phyloP scores from a whole-genome alignment of 2,888 invertebrate species.

The Tortrix viridana region DNA sequence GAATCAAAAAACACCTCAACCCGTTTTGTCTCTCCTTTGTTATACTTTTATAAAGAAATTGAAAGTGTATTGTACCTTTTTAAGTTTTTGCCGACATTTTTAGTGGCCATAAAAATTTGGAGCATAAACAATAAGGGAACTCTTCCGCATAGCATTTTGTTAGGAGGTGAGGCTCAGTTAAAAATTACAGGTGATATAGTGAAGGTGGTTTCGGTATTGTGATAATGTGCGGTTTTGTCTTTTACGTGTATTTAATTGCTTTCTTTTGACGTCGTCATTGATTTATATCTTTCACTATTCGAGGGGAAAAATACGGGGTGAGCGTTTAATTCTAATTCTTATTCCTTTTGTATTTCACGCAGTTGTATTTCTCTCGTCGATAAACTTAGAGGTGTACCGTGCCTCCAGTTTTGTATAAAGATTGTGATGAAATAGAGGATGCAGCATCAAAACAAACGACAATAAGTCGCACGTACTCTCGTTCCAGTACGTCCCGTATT shows the following conservation, averaged over 20 bases:
- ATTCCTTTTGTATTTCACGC: slow-evolving; percentile 42
- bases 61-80: slow-evolving; percentile 78
- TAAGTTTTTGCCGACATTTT: slow-evolving; percentile 68
- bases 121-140: slow-evolving; percentile 77
- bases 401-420: slow-evolving; percentile 23
- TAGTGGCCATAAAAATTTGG: slow-evolving; percentile 76
- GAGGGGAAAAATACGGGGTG: slow-evolving; percentile 58
- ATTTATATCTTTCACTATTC: slow-evolving; percentile 68
- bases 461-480: slow-evolving; percentile 65
- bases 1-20: slow-evolving; percentile 79
- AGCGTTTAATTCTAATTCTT: slow-evolving; percentile 50
- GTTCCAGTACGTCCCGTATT: slow-evolving; percentile 60
- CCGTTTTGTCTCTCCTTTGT: slow-evolving; percentile 58
- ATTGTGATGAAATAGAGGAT: slow-evolving; percentile 35
- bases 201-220: slow-evolving; percentile 74
- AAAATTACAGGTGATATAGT: slow-evolving; percentile 80
- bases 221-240: slow-evolving; percentile 75
- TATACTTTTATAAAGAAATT: slow-evolving; percentile 79
- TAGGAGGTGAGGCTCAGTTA: slow-evolving; percentile 68
- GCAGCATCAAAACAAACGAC: slow-evolving; percentile 40
- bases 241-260: slow-evolving; percentile 66
- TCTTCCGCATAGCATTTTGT: slow-evolving; percentile 79
- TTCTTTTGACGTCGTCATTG: slow-evolving; percentile 75
- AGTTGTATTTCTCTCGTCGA: slow-evolving; percentile 43
- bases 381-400: slow-evolving; percentile 2